These are phyloP conservation scores for Sceloporus tristichus DNA, from an alignment of 2,113 vertebrate genomes.

Conservation along the genomic window DNA sequence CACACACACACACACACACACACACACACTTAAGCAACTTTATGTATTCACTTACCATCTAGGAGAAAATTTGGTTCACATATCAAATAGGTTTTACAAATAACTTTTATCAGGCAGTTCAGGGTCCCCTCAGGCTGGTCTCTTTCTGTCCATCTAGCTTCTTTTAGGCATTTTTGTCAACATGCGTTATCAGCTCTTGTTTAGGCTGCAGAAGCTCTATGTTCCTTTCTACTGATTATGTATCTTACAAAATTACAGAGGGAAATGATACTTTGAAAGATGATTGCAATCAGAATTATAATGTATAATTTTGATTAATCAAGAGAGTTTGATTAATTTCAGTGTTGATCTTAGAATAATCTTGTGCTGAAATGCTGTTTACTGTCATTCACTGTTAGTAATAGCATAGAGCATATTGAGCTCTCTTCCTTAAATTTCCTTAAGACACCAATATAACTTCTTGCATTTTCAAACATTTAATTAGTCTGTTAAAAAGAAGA, in stretches of 20 bases:
- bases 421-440: constrained; percentile 43
- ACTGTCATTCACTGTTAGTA: constrained; percentile 61
- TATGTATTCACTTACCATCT: neutral
- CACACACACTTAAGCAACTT: neutral
- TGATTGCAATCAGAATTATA: constrained; percentile 83
- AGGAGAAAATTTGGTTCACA: neutral
- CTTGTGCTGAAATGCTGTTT: constrained; percentile 56
- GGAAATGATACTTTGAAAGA: constrained; percentile 77
- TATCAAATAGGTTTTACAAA: constrained; percentile 23
- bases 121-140: neutral
- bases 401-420: constrained; percentile 44
- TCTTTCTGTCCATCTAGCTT: neutral
- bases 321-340: constrained; percentile 81
- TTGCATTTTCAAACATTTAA: constrained; percentile 41
- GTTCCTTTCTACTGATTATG: constrained; percentile 72
- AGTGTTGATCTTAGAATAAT: constrained; percentile 72
- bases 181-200: constrained; percentile 34
- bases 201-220: constrained; percentile 45
- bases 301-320: constrained; percentile 83
- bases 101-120: neutral
- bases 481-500: constrained; percentile 21
- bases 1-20: neutral
- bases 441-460: constrained; percentile 48
- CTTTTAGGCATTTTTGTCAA: constrained; percentile 9
- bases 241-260: constrained; percentile 67